These are phyloP conservation scores for Mus pahari DNA, from an alignment of 2,113 vertebrate genomes.

Conservation along the genomic window DNA sequence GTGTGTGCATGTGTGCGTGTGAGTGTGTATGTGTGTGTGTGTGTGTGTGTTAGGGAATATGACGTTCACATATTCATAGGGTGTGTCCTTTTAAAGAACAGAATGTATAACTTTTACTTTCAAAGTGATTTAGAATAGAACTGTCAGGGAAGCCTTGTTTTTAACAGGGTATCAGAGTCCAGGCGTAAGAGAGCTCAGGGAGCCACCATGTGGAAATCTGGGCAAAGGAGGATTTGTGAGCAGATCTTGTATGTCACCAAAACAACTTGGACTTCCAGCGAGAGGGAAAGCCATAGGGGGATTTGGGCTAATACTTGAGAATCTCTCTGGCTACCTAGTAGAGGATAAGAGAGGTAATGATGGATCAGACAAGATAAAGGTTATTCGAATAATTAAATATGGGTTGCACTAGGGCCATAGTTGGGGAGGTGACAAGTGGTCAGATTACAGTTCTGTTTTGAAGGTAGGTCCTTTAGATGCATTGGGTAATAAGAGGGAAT, in stretches of 20 bases:
- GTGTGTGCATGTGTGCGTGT: not conserved
- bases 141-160: not conserved
- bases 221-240: not conserved
- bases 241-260: not conserved
- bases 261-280: not conserved
- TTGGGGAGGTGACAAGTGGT: not conserved
- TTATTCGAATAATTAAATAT: not conserved
- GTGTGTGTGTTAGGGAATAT: no score
- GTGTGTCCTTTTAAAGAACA: not conserved
- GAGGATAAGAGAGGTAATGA: not conserved
- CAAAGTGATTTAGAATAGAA: not conserved
- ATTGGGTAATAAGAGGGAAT: not conserved
- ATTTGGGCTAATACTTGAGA: not conserved
- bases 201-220: not conserved
- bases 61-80: not conserved
- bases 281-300: not conserved
- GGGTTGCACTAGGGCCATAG: not conserved
- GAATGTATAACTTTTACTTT: not conserved
- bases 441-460: not conserved
- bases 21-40: not conserved
- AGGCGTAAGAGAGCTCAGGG: constrained; percentile 4
- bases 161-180: not conserved
- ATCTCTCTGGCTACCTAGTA: not conserved
- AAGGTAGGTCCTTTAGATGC: not conserved
- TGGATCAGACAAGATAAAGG: not conserved